Percentiles rank a stretch among this genome's conserved stretches.
These are phyloP conservation scores for Scomber japonicus DNA, from an alignment of 2,113 vertebrate species.

Conservation along the genomic window DNA sequence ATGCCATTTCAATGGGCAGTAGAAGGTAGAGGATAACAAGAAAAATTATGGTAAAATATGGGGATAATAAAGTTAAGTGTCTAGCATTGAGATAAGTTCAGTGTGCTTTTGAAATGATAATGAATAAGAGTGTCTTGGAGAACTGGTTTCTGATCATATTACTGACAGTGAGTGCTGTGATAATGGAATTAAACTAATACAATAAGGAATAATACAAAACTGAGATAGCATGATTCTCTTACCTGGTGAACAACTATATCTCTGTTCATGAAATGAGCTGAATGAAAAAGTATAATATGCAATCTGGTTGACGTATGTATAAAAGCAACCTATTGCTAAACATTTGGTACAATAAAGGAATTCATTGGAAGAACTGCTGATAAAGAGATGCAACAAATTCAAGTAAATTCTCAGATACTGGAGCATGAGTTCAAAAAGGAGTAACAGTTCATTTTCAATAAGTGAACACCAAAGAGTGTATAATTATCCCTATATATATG, in stretches of 20 bases:
- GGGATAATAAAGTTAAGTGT: conserved; percentile 3
- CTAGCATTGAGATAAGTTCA: conserved; percentile 11
- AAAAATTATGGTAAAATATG: conserved; percentile 7
- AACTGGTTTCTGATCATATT: conserved; percentile 30
- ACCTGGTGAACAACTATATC: background rate
- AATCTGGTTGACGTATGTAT: background rate
- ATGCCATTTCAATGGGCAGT: background rate
- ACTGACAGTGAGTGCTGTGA: conserved; percentile 7
- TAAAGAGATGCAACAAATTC: background rate
- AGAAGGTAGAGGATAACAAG: conserved; percentile 17
- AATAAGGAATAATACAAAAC: conserved; percentile 24
- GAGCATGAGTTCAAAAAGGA: too few relatives aligned
- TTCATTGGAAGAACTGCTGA: conserved; percentile 7
- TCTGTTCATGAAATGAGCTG: conserved; percentile 11
- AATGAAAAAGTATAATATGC: background rate
- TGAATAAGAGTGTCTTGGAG: background rate
- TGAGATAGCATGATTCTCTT: conserved; percentile 3
- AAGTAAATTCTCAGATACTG: background rate
- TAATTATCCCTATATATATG: background rate
- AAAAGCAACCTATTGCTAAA: background rate
- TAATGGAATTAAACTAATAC: conserved; percentile 27
- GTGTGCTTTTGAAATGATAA: conserved; percentile 44
- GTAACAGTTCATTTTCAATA: background rate
- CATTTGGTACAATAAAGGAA: background rate
- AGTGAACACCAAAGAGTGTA: background rate